These are phyloP conservation scores for Phthorimaea operculella DNA, from an alignment of 1,140 invertebrate genomes.

Conservation along the genomic window DNA sequence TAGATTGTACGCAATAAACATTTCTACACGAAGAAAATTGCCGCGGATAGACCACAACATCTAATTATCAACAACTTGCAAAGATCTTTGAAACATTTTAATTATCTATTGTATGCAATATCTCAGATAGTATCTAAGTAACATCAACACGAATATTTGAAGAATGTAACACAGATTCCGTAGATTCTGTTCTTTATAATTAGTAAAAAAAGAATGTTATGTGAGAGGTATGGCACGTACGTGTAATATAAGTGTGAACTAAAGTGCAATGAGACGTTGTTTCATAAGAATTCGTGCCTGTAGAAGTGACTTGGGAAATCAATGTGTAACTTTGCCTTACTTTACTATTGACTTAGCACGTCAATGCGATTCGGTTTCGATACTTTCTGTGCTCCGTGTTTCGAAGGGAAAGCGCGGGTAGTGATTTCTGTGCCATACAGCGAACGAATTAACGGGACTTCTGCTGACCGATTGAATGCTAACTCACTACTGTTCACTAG, in stretches of 20 bases:
- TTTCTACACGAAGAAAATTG: neutral
- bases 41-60: too few relatives aligned
- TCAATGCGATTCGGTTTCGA: conserved; percentile 18
- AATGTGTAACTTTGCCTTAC: neutral
- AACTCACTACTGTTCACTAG: conserved; percentile 5
- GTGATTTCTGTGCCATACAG: conserved; percentile 41
- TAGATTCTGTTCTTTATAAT: too few relatives aligned
- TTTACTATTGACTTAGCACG: conserved; percentile 14
- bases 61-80: too few relatives aligned
- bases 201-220: too few relatives aligned
- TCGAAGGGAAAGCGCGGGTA: conserved; percentile 48
- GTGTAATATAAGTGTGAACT: too few relatives aligned
- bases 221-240: too few relatives aligned
- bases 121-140: too few relatives aligned
- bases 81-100: too few relatives aligned
- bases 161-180: too few relatives aligned
- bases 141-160: too few relatives aligned
- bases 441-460: conserved; percentile 56
- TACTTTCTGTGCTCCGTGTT: conserved; percentile 33
- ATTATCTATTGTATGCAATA: too few relatives aligned
- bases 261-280: too few relatives aligned
- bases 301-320: neutral
- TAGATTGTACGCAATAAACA: neutral
- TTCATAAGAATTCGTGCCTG: neutral
- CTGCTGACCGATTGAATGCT: conserved; percentile 26